phyloP scores from a whole-genome alignment of 2,113 vertebrate genomes.

The Rhinoderma darwinii region DNA sequence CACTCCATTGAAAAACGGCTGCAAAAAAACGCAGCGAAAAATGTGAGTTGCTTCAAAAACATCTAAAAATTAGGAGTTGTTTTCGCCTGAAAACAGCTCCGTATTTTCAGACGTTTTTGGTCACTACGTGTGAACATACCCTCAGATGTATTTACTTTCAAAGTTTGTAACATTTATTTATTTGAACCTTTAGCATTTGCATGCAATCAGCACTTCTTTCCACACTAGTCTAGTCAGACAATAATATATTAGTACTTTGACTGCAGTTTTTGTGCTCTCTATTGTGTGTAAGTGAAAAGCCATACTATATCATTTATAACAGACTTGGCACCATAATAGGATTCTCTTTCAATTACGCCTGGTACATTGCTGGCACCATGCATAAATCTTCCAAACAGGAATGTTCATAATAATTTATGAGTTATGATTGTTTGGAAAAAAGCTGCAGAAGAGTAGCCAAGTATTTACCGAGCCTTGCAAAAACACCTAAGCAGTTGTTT shows the following conservation, averaged over 20 bases:
- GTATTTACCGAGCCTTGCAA: slow-evolving; percentile 44
- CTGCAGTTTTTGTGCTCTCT: slow-evolving; percentile 53
- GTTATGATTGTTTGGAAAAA: slow-evolving; percentile 58
- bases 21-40: no score
- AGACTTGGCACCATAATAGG: slow-evolving; percentile 58
- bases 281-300: slow-evolving; percentile 55
- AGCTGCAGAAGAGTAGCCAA: slow-evolving; percentile 45
- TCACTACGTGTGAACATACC: no score
- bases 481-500: slow-evolving; percentile 32
- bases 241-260: slow-evolving; percentile 49
- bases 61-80: no score
- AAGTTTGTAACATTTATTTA: slow-evolving; percentile 27
- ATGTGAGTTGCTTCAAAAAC: no score
- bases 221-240: slow-evolving; percentile 30
- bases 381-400: slow-evolving; percentile 60
- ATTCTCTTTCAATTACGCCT: slow-evolving; percentile 54
- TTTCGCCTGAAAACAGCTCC: no score
- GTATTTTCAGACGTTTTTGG: no score
- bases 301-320: slow-evolving; percentile 59
- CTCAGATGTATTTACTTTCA: slow-evolving; percentile 22
- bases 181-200: slow-evolving; percentile 32
- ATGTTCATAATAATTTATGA: slow-evolving; percentile 60
- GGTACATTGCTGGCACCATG: slow-evolving; percentile 51
- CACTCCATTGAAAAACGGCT: no score
- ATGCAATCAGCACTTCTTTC: slow-evolving; percentile 50